These are phyloP conservation scores for Pheosia gnoma DNA, from an alignment of 2,888 invertebrate genomes.

Conservation along the genomic window DNA sequence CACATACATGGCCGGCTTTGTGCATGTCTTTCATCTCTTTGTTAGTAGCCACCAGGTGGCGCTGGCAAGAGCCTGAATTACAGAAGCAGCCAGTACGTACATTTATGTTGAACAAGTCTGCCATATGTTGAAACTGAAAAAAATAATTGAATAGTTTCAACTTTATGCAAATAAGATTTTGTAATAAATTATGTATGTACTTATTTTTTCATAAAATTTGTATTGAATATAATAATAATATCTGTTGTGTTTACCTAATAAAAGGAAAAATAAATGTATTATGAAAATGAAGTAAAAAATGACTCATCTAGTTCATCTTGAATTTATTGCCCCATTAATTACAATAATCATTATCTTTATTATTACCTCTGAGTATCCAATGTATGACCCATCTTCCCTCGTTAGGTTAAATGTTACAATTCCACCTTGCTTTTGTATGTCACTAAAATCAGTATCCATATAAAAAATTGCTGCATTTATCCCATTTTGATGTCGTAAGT, in stretches of 20 bases:
- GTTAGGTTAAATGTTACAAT: slow-evolving; percentile 95
- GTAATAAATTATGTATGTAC: neutral
- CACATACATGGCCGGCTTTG: slow-evolving; percentile 95
- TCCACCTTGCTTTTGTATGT: slow-evolving; percentile 89
- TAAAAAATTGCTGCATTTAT: slow-evolving; percentile 88
- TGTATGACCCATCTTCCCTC: slow-evolving; percentile 89
- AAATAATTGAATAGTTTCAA: neutral
- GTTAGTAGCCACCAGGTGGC: slow-evolving; percentile 88
- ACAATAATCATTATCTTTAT: neutral
- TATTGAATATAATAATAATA: neutral
- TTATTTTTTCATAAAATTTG: neutral
- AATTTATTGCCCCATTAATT: neutral
- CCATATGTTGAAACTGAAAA: slow-evolving; percentile 92
- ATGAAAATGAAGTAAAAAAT: neutral
- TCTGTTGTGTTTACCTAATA: no score
- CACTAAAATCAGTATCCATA: slow-evolving; percentile 87
- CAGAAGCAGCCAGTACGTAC: slow-evolving; percentile 98
- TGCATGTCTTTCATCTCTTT: slow-evolving; percentile 90
- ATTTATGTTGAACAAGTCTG: slow-evolving; percentile 92
- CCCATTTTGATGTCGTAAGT: slow-evolving; percentile 89
- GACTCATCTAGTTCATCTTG: neutral
- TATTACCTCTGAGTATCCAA: slow-evolving; percentile 94
- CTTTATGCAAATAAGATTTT: neutral
- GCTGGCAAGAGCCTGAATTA: slow-evolving; percentile 97
- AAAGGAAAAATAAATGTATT: no score